Conservation (phyloP, 2,888 invertebrate genomes). For the Euclidia mi region DNA sequence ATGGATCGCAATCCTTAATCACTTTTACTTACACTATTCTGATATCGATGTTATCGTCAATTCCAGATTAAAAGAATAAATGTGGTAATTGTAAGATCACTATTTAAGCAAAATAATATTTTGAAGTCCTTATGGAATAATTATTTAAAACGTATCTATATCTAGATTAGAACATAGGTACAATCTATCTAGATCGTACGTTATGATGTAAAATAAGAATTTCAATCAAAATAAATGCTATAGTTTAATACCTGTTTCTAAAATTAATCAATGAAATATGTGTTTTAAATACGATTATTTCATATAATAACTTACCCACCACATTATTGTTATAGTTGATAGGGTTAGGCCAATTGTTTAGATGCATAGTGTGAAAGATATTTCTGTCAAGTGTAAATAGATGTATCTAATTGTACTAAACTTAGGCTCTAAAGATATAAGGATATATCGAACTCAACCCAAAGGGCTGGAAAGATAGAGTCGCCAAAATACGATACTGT, state of each 20-base stretch:
- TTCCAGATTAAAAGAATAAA: constrained; percentile 56
- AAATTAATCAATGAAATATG: constrained; percentile 46
- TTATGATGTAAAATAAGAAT: constrained; percentile 38
- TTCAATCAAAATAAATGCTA: constrained; percentile 31
- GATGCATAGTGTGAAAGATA: constrained; percentile 46
- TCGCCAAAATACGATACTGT: constrained; percentile 36
- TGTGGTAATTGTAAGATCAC: constrained; percentile 52
- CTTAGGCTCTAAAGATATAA: background rate
- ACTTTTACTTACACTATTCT: constrained; percentile 16
- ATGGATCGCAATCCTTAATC: too few relatives aligned
- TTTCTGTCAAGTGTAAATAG: constrained; percentile 60
- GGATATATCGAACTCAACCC: constrained; percentile 25
- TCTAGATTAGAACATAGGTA: constrained; percentile 51
- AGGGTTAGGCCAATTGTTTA: constrained; percentile 62
- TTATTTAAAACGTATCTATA: constrained; percentile 49
- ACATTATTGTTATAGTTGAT: constrained; percentile 68
- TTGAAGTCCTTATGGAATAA: constrained; percentile 27
- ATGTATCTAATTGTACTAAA: constrained; percentile 59
- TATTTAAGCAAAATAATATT: constrained; percentile 48
- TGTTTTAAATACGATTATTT: constrained; percentile 47
- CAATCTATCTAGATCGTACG: constrained; percentile 16
- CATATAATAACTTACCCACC: constrained; percentile 27
- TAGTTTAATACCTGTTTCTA: constrained; percentile 44
- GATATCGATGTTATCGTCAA: constrained; percentile 61
- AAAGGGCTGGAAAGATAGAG: constrained; percentile 33